Evolutionary conservation across 2,797 vertebrate species (phyloP), one percentile per base, ranked within the genome.

Genomic region (Mormyrus proboscirostris): DNA sequence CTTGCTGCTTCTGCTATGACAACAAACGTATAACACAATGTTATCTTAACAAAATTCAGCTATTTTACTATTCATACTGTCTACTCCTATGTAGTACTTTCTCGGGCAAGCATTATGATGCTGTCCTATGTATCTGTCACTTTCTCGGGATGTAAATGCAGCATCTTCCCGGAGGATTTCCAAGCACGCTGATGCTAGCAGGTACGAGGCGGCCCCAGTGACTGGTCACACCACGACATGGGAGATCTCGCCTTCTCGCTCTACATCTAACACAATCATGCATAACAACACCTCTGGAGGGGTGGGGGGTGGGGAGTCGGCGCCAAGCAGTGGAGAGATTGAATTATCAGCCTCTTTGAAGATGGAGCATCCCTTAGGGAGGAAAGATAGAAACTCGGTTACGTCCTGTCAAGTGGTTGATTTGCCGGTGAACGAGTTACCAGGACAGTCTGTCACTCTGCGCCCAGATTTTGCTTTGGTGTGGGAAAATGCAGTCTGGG

Each of bases 241-340:
- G 88, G 19, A 87, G 79, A 79, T 53, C 65, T 44, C 4, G 76
- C 14, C 76, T 87, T 89, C 65, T 90, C 86, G 38, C 76, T 86
- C 65, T 86, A 85, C 69, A 89, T 62, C 86, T 65, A 83, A 88
- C 86, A 88, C 86, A 69, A 90, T 90, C 89, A 90, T 57, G 86
- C 19, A 33, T 88, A 90, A 90, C 47, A 47, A 84, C 62, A 85
- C 90, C 85, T 50, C 51, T 3, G 90, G 85, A 90, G 87, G 90
- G 19, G 19, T 3, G 19, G 55, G 55, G 3, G 12, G n/a, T n/a
- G 53, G 50, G 51, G 12, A 3, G 50, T 79, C 76, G 38, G 49
- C 51, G 41, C 38, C 82, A 65, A 90, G 86, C 41, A 33, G 73
- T 29, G 79, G 47, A 88, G n/a, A 83, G 49, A 88, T 89, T 86